phyloP scores from a whole-genome alignment of 2,888 invertebrate species.

The Lasioglossum figueresi region DNA sequence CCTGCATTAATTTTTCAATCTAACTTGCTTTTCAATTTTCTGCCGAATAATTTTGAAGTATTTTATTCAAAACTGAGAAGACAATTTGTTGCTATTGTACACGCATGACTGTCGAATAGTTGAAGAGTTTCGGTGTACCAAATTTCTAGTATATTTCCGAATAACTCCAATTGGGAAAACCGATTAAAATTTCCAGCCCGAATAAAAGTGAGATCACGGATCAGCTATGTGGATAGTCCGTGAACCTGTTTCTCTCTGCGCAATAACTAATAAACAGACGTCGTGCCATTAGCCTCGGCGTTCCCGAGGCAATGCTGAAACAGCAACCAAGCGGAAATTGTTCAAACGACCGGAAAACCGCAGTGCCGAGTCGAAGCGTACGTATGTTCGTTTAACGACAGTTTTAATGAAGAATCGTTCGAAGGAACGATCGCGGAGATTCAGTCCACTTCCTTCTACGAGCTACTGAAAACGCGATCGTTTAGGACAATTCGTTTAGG shows the following conservation, averaged over 20 bases:
- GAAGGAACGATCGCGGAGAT: neutral
- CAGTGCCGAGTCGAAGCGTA: conserved; percentile 12
- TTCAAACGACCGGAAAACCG: conserved; percentile 33
- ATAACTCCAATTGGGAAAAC: neutral
- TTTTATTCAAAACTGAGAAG: too few species aligned
- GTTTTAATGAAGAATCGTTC: conserved; percentile 21
- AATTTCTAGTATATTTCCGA: too few species aligned
- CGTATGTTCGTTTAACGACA: conserved; percentile 20
- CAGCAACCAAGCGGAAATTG: conserved; percentile 25
- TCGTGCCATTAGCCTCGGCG: neutral
- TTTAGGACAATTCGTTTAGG: neutral
- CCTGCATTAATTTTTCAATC: too few species aligned
- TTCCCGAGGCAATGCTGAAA: neutral
- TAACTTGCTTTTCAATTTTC: too few species aligned
- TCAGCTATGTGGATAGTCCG: neutral
- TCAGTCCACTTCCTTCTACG: neutral
- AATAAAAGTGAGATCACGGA: neutral
- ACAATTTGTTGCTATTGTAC: too few species aligned
- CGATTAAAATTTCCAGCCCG: neutral
- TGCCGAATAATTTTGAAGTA: too few species aligned
- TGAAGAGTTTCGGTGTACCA: too few species aligned
- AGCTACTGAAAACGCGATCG: conserved; percentile 1
- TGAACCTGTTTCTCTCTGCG: neutral
- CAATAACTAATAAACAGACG: neutral
- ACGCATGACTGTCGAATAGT: too few species aligned